Evolutionary conservation across 2,113 vertebrate species (phyloP).

Genomic region (Cottus gobio): DNA sequence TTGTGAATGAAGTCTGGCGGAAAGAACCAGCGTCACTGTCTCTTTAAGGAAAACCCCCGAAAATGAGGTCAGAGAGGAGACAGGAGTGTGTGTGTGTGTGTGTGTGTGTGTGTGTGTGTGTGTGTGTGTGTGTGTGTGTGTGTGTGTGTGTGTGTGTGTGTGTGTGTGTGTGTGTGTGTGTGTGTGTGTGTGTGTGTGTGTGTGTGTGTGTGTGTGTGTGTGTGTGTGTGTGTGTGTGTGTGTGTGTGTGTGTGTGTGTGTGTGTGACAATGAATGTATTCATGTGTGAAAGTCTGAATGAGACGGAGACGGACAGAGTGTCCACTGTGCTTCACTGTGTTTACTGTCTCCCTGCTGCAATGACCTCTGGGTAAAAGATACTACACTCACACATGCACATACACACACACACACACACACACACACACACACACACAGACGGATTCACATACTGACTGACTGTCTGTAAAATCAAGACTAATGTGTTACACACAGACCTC

Average conservation of each 20-base stretch:
- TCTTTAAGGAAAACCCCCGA: slow-evolving; percentile 34
- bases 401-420: slow-evolving; percentile 16
- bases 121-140: slow-evolving; percentile 5
- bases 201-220: background rate
- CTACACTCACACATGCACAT: background rate
- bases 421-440: slow-evolving; percentile 4
- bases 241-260: slow-evolving; percentile 3
- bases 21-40: slow-evolving; percentile 13
- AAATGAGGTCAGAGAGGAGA: slow-evolving; percentile 63
- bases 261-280: slow-evolving; percentile 65
- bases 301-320: slow-evolving; percentile 38
- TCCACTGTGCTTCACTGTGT: slow-evolving; percentile 43
- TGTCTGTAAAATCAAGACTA: slow-evolving; percentile 39
- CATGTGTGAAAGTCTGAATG: slow-evolving; percentile 59
- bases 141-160: slow-evolving; percentile 29
- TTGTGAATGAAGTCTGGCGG: slow-evolving; percentile 15
- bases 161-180: slow-evolving; percentile 16
- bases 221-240: slow-evolving; percentile 31
- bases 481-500: slow-evolving; percentile 26
- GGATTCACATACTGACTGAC: slow-evolving; percentile 23
- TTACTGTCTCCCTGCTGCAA: slow-evolving; percentile 49
- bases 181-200: slow-evolving; percentile 32
- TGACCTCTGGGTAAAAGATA: slow-evolving; percentile 53
- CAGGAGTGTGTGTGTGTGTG: slow-evolving; percentile 12
- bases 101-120: slow-evolving; percentile 12